Conservation (phyloP, 2,113 vertebrate species). For the Promerops cafer region DNA sequence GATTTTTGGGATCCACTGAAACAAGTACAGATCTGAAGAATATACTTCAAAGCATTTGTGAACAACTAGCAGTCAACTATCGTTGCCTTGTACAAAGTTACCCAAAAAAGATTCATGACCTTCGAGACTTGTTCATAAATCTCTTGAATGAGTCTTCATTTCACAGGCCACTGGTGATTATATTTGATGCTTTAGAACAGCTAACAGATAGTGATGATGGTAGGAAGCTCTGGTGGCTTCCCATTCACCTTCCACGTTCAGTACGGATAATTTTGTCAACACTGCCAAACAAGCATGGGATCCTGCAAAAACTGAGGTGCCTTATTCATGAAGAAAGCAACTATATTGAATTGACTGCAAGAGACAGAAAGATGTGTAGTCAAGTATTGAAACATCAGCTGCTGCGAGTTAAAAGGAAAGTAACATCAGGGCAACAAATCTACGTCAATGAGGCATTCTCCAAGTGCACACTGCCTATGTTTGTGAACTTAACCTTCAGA, state of each 20-base stretch:
- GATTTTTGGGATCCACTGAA: slow-evolving; percentile 90
- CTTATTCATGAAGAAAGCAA: slow-evolving; percentile 88
- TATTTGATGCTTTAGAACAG: slow-evolving; percentile 92
- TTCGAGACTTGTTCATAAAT: slow-evolving; percentile 90
- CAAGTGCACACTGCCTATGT: slow-evolving; percentile 97
- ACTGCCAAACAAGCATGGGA: slow-evolving; percentile 94
- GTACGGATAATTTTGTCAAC: slow-evolving; percentile 93
- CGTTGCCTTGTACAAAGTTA: slow-evolving; percentile 91
- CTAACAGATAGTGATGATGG: slow-evolving; percentile 90
- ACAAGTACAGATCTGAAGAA: slow-evolving; percentile 86
- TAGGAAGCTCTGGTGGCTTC: slow-evolving; percentile 97
- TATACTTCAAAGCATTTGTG: slow-evolving; percentile 93
- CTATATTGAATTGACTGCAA: slow-evolving; percentile 88
- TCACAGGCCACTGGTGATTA: slow-evolving; percentile 89
- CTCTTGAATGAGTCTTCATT: slow-evolving; percentile 91
- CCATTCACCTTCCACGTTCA: slow-evolving; percentile 88
- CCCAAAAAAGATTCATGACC: slow-evolving; percentile 95
- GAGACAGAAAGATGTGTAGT: slow-evolving; percentile 94
- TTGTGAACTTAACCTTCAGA: slow-evolving; percentile 94
- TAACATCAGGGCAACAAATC: slow-evolving; percentile 98
- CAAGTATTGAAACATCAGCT: slow-evolving; percentile 97
- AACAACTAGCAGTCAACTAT: slow-evolving; percentile 94
- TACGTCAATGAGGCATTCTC: slow-evolving; percentile 96
- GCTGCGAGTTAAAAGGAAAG: slow-evolving; percentile 89
- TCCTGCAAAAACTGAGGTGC: slow-evolving; percentile 92